A percentile compares a stretch with the other conserved stretches of the same genome.
Conservation (phyloP, 2,797 vertebrate genomes). For the Muscicapa striata region DNA sequence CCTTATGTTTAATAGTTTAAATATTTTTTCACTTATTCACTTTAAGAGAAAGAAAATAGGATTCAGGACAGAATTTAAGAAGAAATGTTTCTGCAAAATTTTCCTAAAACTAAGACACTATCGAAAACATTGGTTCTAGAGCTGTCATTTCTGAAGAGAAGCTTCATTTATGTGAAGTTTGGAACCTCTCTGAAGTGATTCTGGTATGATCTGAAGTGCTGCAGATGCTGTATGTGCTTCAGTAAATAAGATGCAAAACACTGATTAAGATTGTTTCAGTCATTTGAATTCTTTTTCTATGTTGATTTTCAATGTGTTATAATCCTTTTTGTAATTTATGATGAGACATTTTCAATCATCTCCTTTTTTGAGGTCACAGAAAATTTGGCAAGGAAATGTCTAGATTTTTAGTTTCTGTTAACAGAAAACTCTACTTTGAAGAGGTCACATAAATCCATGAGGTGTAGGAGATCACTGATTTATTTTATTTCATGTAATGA, state of each 20-base stretch:
- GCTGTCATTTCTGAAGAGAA: slow-evolving; percentile 22
- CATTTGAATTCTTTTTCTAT: slow-evolving; percentile 15
- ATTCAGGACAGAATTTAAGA: neutral
- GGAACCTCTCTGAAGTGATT: slow-evolving; percentile 47
- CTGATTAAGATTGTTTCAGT: slow-evolving; percentile 21
- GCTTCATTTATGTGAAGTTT: neutral
- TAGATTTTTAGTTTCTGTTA: neutral
- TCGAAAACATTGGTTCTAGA: neutral
- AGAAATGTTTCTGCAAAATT: neutral
- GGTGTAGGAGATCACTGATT: neutral
- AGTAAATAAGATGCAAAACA: slow-evolving; percentile 39
- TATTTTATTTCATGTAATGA: slow-evolving; percentile 26
- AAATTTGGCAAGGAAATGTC: neutral
- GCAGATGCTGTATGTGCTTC: slow-evolving; percentile 24
- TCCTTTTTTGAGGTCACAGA: neutral
- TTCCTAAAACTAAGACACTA: neutral
- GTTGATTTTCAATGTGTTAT: slow-evolving; percentile 25
- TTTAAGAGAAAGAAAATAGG: neutral
- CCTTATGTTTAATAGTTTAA: neutral
- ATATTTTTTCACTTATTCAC: neutral
- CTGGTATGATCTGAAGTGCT: slow-evolving; percentile 16
- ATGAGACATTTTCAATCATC: slow-evolving; percentile 23
- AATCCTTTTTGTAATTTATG: slow-evolving; percentile 43
- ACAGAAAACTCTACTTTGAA: slow-evolving; percentile 19
- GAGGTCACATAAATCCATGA: slow-evolving; percentile 7